These are phyloP conservation scores for Crenichthys baileyi DNA, from an alignment of 2,797 vertebrate genomes.

Conservation along the genomic window DNA sequence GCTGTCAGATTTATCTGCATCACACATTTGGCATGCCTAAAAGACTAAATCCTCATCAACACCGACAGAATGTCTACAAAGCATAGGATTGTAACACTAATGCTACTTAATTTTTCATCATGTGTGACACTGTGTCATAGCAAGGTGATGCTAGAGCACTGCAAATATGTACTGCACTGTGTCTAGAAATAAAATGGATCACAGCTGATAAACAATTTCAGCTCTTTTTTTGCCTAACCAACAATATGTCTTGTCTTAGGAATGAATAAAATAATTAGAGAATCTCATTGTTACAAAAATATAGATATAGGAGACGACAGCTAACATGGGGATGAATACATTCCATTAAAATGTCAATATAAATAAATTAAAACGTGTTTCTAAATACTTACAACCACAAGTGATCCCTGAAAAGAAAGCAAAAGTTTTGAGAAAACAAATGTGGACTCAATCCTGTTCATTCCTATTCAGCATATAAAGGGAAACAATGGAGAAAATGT, in stretches of 20 bases:
- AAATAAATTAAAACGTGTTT: neutral
- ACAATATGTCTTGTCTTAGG: neutral
- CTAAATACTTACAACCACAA: neutral
- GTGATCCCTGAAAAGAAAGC: neutral
- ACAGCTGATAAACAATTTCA: neutral
- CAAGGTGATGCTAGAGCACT: neutral
- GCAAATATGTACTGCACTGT: neutral
- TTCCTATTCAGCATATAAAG: neutral
- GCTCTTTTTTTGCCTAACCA: neutral
- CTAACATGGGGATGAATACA: neutral
- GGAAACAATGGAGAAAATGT: neutral
- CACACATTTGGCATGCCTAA: no score
- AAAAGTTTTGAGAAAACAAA: constrained; percentile 1
- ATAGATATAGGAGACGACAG: neutral
- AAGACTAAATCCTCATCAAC: no score
- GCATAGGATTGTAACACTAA: no score
- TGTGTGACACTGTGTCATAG: neutral
- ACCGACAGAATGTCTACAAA: no score
- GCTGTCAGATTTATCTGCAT: no score
- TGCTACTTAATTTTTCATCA: no score
- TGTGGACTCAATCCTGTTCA: neutral
- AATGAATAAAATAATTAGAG: neutral
- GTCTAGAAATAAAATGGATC: neutral
- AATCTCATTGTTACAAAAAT: neutral
- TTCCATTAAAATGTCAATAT: neutral